phyloP scores from a whole-genome alignment of 2,888 invertebrate genomes.

The Coelinius sp. region DNA sequence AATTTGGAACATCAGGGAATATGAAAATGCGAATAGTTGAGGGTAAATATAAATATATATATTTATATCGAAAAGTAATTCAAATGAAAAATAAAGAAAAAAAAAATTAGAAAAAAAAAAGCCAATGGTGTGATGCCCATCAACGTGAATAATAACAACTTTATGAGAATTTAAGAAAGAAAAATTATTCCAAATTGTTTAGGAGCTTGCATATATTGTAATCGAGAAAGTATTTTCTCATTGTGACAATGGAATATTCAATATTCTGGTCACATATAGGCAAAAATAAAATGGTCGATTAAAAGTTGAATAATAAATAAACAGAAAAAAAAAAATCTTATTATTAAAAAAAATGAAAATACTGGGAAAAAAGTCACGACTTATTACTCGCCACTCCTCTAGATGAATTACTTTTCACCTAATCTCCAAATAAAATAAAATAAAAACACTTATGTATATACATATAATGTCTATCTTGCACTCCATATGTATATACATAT shows the following conservation, averaged over 20 bases:
- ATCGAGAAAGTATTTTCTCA: conserved; percentile 26
- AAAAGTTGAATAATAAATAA: conserved; percentile 3
- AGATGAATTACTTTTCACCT: conserved; percentile 12
- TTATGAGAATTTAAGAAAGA: not conserved
- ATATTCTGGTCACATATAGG: not conserved
- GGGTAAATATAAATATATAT: conserved; percentile 3
- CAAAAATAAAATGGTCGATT: conserved; percentile 1
- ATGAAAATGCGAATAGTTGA: conserved; percentile 21
- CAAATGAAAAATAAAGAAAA: not conserved
- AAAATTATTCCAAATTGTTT: conserved; percentile 10
- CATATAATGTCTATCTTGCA: conserved; percentile 6
- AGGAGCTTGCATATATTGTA: conserved; percentile 24
- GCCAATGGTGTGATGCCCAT: not conserved
- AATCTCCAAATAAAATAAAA: not conserved
- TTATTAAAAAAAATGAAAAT: conserved; percentile 27
- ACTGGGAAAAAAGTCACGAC: conserved; percentile 40
- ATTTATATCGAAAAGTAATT: conserved; percentile 22
- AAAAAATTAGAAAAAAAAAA: conserved; percentile 9
- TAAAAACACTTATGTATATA: conserved; percentile 22
- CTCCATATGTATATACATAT: conserved; percentile 14
- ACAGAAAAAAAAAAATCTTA: conserved; percentile 5
- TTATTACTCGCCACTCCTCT: conserved; percentile 32
- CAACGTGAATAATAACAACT: not conserved
- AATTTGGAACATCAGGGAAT: conserved; percentile 24
- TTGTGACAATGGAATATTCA: conserved; percentile 2